Percentiles rank a stretch among this genome's conserved stretches.
phyloP scores from a whole-genome alignment of 2,113 vertebrate genomes.

The Hippocampus zosterae region DNA sequence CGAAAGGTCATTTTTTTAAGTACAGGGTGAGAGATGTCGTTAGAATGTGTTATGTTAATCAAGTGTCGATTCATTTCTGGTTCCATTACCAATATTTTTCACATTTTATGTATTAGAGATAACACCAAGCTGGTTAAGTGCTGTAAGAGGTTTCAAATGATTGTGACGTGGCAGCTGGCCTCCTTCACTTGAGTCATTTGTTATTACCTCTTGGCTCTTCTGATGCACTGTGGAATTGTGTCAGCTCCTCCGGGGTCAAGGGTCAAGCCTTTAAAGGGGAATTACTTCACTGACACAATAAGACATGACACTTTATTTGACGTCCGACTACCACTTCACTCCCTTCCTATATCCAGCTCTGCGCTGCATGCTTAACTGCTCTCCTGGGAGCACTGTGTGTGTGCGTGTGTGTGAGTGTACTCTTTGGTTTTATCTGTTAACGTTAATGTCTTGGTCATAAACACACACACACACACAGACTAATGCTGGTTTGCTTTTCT shows the following conservation, averaged over 20 bases:
- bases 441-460: too few relatives aligned
- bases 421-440: too few relatives aligned
- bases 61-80: background rate
- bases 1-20: background rate
- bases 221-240: constrained; percentile 51
- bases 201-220: constrained; percentile 55
- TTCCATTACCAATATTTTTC: background rate
- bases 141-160: constrained; percentile 5
- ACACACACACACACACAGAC: too few relatives aligned
- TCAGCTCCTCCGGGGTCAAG: constrained; percentile 51
- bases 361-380: constrained; percentile 60
- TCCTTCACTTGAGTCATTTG: constrained; percentile 43
- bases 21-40: too few relatives aligned
- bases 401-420: constrained; percentile 6
- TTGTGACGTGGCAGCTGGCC: background rate
- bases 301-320: constrained; percentile 77
- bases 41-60: background rate
- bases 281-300: constrained; percentile 80
- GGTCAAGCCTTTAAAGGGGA: constrained; percentile 73
- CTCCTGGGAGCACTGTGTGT: constrained; percentile 50
- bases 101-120: constrained; percentile 18
- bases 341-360: constrained; percentile 46
- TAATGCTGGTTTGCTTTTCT: too few relatives aligned
- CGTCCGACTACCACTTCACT: constrained; percentile 62
- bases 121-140: constrained; percentile 23